These are phyloP conservation scores for Macrophya alboannulata DNA, from an alignment of 2,888 invertebrate species.

Conservation along the genomic window DNA sequence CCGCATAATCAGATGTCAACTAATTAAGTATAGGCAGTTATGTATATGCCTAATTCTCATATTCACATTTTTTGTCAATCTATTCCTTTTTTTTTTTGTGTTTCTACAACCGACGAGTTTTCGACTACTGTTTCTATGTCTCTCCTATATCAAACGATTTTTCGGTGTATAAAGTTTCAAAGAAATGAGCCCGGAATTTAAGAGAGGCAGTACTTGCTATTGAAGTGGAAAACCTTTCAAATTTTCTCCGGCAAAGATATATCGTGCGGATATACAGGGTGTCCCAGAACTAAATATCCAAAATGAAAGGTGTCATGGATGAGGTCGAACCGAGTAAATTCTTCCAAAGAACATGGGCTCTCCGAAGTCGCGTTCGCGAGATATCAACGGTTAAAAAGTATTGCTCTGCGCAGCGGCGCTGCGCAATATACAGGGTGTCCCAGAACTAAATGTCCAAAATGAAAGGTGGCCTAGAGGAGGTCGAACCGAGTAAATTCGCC, in stretches of 20 bases:
- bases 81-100: neutral
- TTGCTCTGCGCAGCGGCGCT: no score
- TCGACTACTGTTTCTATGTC: neutral
- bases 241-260: neutral
- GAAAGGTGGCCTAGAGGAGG: no score
- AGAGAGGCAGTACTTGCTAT: neutral
- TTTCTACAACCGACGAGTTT: neutral
- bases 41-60: neutral
- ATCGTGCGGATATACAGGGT: neutral
- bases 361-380: no score
- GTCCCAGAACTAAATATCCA: no score
- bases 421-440: no score
- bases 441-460: no score
- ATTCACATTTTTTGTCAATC: neutral
- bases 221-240: conserved; percentile 4
- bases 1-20: neutral
- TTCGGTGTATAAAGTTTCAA: neutral
- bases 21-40: neutral
- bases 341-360: no score
- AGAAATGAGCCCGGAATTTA: neutral
- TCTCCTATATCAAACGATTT: neutral
- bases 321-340: no score
- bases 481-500: no score
- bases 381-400: no score
- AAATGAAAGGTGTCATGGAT: no score